Evolutionary conservation across 2,888 invertebrate species (phyloP).

Genomic region (Hecatera dysodea): DNA sequence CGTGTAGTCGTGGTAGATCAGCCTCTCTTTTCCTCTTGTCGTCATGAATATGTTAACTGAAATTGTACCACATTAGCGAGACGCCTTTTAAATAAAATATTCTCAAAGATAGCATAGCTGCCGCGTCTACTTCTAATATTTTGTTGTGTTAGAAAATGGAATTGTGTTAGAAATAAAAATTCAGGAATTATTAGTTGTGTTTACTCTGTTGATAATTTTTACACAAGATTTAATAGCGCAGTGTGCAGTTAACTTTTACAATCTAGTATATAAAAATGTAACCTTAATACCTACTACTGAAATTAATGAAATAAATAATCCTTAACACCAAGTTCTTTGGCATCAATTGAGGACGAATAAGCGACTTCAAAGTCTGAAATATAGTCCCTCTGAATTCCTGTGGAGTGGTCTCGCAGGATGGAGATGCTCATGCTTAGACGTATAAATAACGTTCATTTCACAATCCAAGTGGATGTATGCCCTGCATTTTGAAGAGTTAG

Average conservation of each 20-base stretch:
- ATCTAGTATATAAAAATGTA: no score
- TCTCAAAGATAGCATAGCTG: slow-evolving; percentile 13
- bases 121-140: slow-evolving; percentile 28
- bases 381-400: slow-evolving; percentile 60
- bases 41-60: slow-evolving; percentile 90
- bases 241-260: no score
- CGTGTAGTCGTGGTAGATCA: slow-evolving; percentile 83
- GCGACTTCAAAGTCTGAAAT: slow-evolving; percentile 54
- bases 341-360: not conserved
- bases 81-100: slow-evolving; percentile 2
- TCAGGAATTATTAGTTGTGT: not conserved
- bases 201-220: not conserved
- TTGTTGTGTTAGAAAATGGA: not conserved
- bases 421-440: slow-evolving; percentile 53
- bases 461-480: slow-evolving; percentile 55
- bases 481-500: slow-evolving; percentile 53
- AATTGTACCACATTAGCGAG: slow-evolving; percentile 66
- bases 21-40: slow-evolving; percentile 84
- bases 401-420: slow-evolving; percentile 59
- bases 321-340: slow-evolving; percentile 4
- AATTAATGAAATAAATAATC: not conserved
- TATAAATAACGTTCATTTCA: slow-evolving; percentile 42
- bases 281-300: not conserved
- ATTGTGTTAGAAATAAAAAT: slow-evolving; percentile 28
- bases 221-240: not conserved